Conservation (phyloP, 23 tunicate genomes). For the Corella eumyota region DNA sequence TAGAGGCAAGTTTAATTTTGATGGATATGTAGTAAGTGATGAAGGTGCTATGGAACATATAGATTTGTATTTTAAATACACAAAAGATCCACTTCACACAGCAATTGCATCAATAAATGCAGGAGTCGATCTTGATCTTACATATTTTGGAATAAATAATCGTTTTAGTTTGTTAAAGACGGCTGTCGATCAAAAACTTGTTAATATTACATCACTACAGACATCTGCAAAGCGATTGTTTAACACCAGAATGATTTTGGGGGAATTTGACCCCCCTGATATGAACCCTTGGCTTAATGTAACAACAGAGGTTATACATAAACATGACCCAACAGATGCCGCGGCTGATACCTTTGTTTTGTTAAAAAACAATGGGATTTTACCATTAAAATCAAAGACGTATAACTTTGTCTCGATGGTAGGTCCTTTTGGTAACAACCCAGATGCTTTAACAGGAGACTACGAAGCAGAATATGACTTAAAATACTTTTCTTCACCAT, state of each 20-base stretch:
- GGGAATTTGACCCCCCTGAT: slow-evolving; percentile 70
- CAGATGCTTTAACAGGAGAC: slow-evolving; percentile 68
- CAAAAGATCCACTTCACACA: slow-evolving; percentile 42
- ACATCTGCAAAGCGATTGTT: slow-evolving; percentile 51
- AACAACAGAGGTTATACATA: slow-evolving; percentile 53
- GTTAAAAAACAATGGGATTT: slow-evolving; percentile 58
- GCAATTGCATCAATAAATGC: slow-evolving; percentile 65
- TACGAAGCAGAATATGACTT: slow-evolving; percentile 35
- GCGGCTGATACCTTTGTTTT: slow-evolving; percentile 61
- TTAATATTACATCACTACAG: slow-evolving; percentile 27
- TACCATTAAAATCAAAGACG: slow-evolving; percentile 31
- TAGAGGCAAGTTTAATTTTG: slow-evolving; percentile 43
- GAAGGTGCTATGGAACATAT: slow-evolving; percentile 88
- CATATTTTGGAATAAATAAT: slow-evolving; percentile 17
- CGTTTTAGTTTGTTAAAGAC: slow-evolving; percentile 40
- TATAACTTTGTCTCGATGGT: slow-evolving; percentile 29
- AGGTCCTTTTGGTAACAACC: slow-evolving; percentile 82
- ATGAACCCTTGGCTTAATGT: slow-evolving; percentile 46
- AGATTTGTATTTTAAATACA: slow-evolving; percentile 49
- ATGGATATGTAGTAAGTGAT: slow-evolving; percentile 83
- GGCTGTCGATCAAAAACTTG: slow-evolving; percentile 25
- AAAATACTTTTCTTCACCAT: slow-evolving; percentile 28
- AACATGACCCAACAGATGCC: slow-evolving; percentile 34
- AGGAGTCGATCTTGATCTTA: slow-evolving; percentile 71
- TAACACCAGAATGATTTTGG: slow-evolving; percentile 52